Base-by-base conservation (phyloP, 2,888 invertebrate species). In the Drosophila helvetica region DNA sequence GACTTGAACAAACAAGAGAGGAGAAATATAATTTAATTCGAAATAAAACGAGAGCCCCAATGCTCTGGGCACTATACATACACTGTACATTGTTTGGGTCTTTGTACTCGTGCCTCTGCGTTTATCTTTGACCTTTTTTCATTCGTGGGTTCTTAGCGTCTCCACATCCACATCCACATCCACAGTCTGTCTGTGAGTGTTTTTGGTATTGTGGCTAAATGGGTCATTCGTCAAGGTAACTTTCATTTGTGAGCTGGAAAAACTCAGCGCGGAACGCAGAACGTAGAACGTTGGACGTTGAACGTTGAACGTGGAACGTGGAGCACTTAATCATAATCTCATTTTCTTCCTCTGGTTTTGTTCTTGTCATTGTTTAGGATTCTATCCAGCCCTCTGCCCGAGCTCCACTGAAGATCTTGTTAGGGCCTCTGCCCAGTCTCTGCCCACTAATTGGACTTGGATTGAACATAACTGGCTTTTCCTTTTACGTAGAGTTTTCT, bases 191-290 rank as follows among this genome's bases (percentile, higher is more conserved):
- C 15, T 68, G 56, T 60, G 61, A 51, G 71, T 56, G 72, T 84
- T 81, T 83, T 85, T 81, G 87, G 89, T 79, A 74, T 68, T 79
- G 79, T 85, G 87, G 80, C 89, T 85, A 85, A 80, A 88, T 90
- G 73, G 90, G 90, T 90, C 90, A 90, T 88, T 90, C 90, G 90
- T 90, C 90, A 90, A 90, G 90, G 90, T 90, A 90, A 90, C 90
- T 90, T 90, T 90, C 90, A 90, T 90, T 90, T 90, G 79, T 66
- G 69, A 84, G 78, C 84, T 78, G 78, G 86, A 84, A 84, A 86
- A 81, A 62, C 80, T 73, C 69, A 85, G 55, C 78, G 61, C 46
- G 18, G 33, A 42, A 67, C 67, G 30, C 57, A n/a, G 46, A 38
- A 51, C 66, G 30, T 73, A 56, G 56, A 86, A 76, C 84, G 79